Conservation (phyloP, 2,888 invertebrate species). For the Linyphia triangularis region DNA sequence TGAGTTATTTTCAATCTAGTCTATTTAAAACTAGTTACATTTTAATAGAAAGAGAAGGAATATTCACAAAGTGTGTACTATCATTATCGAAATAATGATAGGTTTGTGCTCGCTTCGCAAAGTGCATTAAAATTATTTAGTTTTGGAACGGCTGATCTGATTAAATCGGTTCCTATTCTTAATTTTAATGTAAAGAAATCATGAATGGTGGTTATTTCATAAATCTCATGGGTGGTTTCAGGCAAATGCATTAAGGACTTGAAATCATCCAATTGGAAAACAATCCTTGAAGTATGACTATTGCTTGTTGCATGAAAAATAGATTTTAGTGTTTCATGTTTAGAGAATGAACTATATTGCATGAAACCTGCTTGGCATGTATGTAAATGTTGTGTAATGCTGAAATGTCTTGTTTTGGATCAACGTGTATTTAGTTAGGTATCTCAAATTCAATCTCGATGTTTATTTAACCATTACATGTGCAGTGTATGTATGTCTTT, state of each 20-base stretch:
- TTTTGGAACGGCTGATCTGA: too few relatives aligned
- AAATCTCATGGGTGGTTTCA: constrained; percentile 23
- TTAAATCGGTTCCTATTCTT: too few relatives aligned
- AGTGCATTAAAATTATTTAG: too few relatives aligned
- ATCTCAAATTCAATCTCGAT: neutral
- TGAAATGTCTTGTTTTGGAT: neutral
- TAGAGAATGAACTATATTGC: neutral
- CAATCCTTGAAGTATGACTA: neutral
- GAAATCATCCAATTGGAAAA: constrained; percentile 18
- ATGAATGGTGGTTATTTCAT: too few relatives aligned
- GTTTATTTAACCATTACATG: neutral
- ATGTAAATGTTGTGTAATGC: neutral
- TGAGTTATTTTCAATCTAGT: too few relatives aligned
- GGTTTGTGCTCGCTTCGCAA: too few relatives aligned
- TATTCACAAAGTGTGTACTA: too few relatives aligned
- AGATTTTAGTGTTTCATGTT: neutral
- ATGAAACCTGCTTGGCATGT: constrained; percentile 19
- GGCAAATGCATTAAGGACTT: neutral
- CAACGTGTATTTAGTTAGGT: neutral
- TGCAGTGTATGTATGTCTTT: too few relatives aligned
- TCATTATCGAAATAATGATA: too few relatives aligned
- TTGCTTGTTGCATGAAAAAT: constrained; percentile 30
- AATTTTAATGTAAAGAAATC: too few relatives aligned
- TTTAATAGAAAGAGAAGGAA: too few relatives aligned
- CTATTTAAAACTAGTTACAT: too few relatives aligned